Base-by-base conservation (phyloP, 2,888 invertebrate species). In the Acrobasis repandana region DNA sequence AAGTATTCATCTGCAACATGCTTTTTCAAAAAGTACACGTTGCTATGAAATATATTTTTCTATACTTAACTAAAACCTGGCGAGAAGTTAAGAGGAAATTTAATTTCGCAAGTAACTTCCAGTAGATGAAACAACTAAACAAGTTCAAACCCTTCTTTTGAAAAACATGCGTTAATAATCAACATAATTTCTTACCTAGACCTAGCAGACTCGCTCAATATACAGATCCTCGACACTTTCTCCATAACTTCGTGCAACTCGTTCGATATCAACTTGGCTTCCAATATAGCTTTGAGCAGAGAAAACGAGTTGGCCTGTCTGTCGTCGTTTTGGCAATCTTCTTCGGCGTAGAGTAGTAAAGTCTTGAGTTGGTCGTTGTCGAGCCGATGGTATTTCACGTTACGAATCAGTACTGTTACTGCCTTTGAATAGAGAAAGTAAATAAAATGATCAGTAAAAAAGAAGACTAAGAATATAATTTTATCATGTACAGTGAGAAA, bases 251-350 rank as follows among this genome's bases (percentile, higher is more conserved):
- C 94, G 62, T 96, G 94, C 54, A 98, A 88, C 80, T 97, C 97
- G 0, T 94, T 90, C 0, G 95, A 93, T 0, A 95, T 93, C 9
- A 97, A 89, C 80, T 96, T 96, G 0, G 97, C 94, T 18, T 95
- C 93, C 18, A 98, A 89, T 65, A 98, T 96, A 0, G 98, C 96
- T 87, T 96, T 97, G 0, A 99, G 88, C 0, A 99, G 86, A 0
- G 95, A 93, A 79, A 99, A 99, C 0, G 98, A 98, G 46, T 97
- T 97, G 0, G 97, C 94, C 77, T 98, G 98, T 70, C 95, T 94
- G 46, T 96, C 96, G 52, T 95, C 93, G 73, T 97, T 97, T 76
- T 97, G 94, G 36, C 99, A 93, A 79, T 99, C 98, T 82, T 97
- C 96, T 79, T 98, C 98, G 0, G 97, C 96, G 74, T 98, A 98